Conservation (phyloP, 2,113 vertebrate genomes). For the Corynorhinus townsendii region DNA sequence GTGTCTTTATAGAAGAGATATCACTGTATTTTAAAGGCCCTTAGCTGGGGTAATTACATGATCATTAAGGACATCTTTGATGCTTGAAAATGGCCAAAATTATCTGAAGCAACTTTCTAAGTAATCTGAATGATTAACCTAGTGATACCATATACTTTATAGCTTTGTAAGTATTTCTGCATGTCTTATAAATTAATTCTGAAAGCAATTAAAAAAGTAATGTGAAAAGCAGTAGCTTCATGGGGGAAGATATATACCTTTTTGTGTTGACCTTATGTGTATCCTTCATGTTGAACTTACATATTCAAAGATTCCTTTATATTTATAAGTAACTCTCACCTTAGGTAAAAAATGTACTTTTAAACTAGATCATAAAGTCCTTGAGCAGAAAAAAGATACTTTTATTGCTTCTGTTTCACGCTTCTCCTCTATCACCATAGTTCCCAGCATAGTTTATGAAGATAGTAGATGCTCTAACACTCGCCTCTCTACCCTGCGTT, state of each 20-base stretch:
- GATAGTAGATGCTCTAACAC: background rate
- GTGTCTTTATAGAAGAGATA: background rate
- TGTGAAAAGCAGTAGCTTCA: background rate
- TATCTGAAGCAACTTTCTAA: conserved; percentile 1
- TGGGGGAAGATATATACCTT: background rate
- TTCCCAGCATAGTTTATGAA: background rate
- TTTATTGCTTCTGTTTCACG: background rate
- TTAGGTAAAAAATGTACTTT: background rate
- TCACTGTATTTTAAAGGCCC: background rate
- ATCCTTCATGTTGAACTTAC: background rate
- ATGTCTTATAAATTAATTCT: conserved; percentile 16
- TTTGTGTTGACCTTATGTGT: background rate
- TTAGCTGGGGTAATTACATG: background rate
- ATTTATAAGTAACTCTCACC: background rate
- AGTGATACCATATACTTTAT: background rate
- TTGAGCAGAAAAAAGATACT: background rate
- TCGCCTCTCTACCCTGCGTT: background rate
- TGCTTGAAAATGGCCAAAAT: background rate
- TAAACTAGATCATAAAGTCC: background rate
- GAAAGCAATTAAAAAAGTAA: conserved; percentile 15
- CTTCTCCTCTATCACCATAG: background rate
- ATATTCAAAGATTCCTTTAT: conserved; percentile 1
- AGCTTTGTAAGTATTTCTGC: conserved; percentile 22
- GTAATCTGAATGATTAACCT: conserved; percentile 13
- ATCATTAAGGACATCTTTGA: background rate